These are phyloP conservation scores for Rallus crepitans DNA, from an alignment of 2,797 vertebrate genomes.

Conservation along the genomic window DNA sequence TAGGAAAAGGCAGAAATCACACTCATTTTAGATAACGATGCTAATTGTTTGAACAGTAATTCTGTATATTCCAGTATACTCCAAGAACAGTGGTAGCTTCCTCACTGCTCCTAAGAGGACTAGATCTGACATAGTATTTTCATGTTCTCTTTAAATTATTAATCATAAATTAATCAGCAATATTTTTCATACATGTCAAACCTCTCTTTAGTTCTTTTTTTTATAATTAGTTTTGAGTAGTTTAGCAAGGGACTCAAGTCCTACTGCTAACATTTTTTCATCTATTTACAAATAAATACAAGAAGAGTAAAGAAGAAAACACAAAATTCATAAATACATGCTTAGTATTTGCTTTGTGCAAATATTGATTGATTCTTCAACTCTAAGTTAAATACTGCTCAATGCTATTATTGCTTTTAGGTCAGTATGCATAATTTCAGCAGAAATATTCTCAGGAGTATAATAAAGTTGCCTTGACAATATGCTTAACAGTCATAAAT, in stretches of 20 bases:
- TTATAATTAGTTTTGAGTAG: neutral
- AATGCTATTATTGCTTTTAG: neutral
- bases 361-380: conserved; percentile 29
- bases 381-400: conserved; percentile 41
- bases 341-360: neutral
- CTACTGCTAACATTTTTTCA: neutral
- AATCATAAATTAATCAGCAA: neutral
- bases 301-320: neutral
- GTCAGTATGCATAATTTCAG: conserved; percentile 19
- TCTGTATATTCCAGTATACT: neutral
- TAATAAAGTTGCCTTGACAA: conserved; percentile 79
- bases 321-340: neutral
- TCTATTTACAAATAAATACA: neutral
- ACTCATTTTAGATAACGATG: neutral
- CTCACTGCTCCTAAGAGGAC: neutral
- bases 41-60: neutral
- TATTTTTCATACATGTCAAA: neutral
- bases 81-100: neutral
- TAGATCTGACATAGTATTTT: neutral
- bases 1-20: neutral
- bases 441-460: conserved; percentile 65
- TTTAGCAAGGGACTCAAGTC: neutral
- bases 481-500: conserved; percentile 75
- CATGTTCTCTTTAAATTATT: neutral
- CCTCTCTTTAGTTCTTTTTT: neutral